Base-by-base conservation (phyloP, 2,113 vertebrate genomes). In the Nyctibius bracteatus region DNA sequence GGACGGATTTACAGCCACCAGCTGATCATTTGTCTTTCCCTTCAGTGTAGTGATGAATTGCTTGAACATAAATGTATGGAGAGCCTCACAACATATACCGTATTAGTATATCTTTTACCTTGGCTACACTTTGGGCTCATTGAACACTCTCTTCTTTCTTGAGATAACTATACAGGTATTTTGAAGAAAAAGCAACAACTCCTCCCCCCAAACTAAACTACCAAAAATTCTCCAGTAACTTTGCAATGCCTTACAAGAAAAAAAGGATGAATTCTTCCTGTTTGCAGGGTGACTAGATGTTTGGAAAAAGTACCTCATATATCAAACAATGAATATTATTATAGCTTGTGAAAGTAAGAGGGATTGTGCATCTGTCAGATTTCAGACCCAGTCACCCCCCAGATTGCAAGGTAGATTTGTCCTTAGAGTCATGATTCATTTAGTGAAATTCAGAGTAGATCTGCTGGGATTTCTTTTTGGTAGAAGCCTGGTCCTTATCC, bases 1-100 rank as follows among this genome's bases (percentile, higher is more conserved):
- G 41, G 77, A 66, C 24, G 80, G 62, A 89, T 94, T 94, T 85
- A 88, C 46, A 95, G 70, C 46, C 51, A 90, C 57, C 86, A 92
- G 90, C 37, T 91, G 84, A 93, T 49, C 71, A 58, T 47, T 63
- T 66, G 23, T 58, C 75, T 82, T 79, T 88, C 30, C 58, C 20
- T 86, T 91, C 81, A 39, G 47, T 27, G 49, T 79, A 51, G 4
- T 88, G 81, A 86, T 73, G 43, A 59, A 90, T 73, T 81, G 11
- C 82, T 91, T 55, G 47, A 30, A 85, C 27, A 27, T 14, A 46
- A 84, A 84, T 39, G 37, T 62, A 61, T 28, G 37, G 43, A 59
- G 16, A 67, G 14, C 63, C 21, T 57, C 33, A 5, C 8, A 71
- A 70, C 5, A 73, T 88, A 23, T 8, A 71, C 74, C 54, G n/a